Evolutionary conservation across 2,113 vertebrate species (phyloP), one percentile per base, ranked within the genome.

Genomic region (Mustelus asterias): DNA sequence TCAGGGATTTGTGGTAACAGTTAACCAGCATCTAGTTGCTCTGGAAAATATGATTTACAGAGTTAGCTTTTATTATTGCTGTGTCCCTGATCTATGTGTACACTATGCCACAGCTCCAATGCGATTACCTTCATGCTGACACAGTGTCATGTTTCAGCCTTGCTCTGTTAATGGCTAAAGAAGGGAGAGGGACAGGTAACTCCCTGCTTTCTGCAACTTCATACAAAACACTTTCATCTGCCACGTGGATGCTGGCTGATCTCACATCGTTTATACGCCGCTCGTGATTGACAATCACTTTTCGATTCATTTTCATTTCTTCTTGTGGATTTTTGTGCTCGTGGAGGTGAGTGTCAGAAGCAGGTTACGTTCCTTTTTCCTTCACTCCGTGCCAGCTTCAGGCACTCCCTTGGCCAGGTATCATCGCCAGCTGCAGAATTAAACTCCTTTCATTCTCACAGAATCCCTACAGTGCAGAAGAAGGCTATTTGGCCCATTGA

Each of bases 1-100:
- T 90, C 29, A 44, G 89, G n/a, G 89, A 93, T 67, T 93, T 93
- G 89, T 22, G 89, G 33, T 37, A 93, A 92, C 89, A 65, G 89
- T 65, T 93, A 65, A 22, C 60, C 58, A 93, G 33, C 60, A 67
- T 37, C 33, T 93, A 65, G 60, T 93, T 93, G 33, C 89, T 10
- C 33, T 65, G 13, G 89, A 65, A n/a, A 93, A 93, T 93, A 20
- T 93, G 58, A 65, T 37, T 93, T 93, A 93, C 60, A 37, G 33
- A 93, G 60, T 8, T 41, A 24, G 33, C 33, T 44, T 83, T 83
- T 37, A 83, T 44, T 83, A 37, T 18, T 65, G 16, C 18, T 93
- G 63, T 37, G 60, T 41, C 89, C 89, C 60, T 37, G 16, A 16
- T 65, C 33, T 18, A 37, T 13, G 63, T 8, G 65, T 18, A 20